Conservation (phyloP, 2,888 invertebrate genomes). For the Prosapia bicincta region DNA sequence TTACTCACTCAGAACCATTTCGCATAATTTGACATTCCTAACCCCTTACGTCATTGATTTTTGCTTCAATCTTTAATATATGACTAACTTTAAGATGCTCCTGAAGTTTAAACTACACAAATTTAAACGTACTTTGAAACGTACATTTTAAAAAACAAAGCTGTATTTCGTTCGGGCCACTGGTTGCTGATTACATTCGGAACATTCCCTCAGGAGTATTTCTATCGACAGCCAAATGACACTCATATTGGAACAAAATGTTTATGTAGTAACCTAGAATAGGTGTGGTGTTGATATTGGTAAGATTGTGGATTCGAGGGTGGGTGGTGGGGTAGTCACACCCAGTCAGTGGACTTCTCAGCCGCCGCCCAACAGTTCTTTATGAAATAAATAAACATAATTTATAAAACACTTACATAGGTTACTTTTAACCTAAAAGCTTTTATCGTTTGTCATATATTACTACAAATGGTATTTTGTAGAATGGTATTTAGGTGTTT, state of each 20-base stretch:
- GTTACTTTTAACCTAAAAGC: no score
- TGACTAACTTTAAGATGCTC: no score
- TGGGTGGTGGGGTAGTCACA: background rate
- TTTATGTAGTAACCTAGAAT: background rate
- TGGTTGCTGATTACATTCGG: background rate
- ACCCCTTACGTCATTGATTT: no score
- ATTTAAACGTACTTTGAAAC: no score
- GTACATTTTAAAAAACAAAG: no score
- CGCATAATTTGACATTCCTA: no score
- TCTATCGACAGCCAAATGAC: background rate
- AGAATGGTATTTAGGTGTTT: background rate
- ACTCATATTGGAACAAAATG: background rate
- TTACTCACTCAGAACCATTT: no score
- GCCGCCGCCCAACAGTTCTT: background rate
- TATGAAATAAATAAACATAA: background rate
- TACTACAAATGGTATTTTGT: no score
- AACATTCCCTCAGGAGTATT: background rate
- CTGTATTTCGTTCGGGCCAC: background rate
- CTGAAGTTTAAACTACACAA: no score
- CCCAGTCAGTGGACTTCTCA: background rate
- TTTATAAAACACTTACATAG: no score
- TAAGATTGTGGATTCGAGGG: background rate
- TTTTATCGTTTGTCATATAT: no score
- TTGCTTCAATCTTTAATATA: no score
- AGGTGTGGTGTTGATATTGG: constrained; percentile 2